Base-by-base conservation (phyloP, 2,113 vertebrate species). In the Gavia stellata region DNA sequence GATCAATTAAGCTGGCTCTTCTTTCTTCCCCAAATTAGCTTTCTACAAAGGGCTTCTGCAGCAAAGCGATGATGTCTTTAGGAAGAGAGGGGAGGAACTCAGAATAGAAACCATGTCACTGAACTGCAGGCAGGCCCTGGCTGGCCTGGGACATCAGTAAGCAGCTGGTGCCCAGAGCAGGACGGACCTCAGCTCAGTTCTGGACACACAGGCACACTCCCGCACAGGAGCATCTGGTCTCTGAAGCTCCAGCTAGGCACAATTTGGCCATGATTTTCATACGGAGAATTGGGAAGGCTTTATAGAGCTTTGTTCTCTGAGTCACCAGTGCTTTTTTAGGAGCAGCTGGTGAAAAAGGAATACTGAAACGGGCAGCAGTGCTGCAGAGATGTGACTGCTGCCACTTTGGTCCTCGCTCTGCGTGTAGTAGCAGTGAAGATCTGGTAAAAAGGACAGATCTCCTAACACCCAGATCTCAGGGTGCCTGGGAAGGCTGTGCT, bases 1-100 rank as follows among this genome's bases (percentile, higher is more conserved):
- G 4, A 96, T 90, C 95, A 94, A 94, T 97, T 94, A 94, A 81
- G 62, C 74, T 58, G 63, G 40, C 56, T 96, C 36, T 70, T 93
- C 79, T 95, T 84, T 84, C 81, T 75, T 79, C 65, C 52, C 65
- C 36, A 66, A 92, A 95, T 92, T 81, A 92, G 44, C 72, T 90
- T 83, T 80, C 89, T 75, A 56, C 67, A 56, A 81, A 88, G 81
- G 4, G 5, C 38, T 92, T 73, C 81, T 81, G 68, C 74, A 95
- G 92, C 77, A 79, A 59, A 66, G 50, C 75, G 91, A 18, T 49
- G 29, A 45, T 77, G 82, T 42, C 36, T 94, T 87, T 45, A 38
- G 81, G 93, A 75, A 59, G 29, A 59, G 16, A 59, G 42, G 47
- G 56, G 47, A 81, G 38, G 55, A 31, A 9, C 29, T 68, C 3